These are phyloP conservation scores for Lates calcarifer DNA, from an alignment of 2,113 vertebrate species.

Conservation along the genomic window DNA sequence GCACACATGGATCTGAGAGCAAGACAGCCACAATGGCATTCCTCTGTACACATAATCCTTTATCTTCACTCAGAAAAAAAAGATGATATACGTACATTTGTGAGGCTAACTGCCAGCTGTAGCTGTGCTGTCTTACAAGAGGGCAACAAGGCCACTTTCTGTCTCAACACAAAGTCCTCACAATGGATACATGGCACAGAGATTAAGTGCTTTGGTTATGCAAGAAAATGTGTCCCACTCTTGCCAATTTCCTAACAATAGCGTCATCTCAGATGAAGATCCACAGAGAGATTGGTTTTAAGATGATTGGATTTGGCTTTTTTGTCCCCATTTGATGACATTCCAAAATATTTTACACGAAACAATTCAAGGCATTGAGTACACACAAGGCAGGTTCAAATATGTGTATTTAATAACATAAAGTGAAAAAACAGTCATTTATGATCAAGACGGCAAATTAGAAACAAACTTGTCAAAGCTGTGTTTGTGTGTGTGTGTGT, in stretches of 20 bases:
- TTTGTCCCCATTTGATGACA: not conserved
- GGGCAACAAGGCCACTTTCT: conserved; percentile 35
- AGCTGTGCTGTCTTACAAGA: conserved; percentile 29
- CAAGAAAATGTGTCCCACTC: conserved; percentile 32
- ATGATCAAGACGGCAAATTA: conserved; percentile 46
- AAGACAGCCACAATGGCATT: conserved; percentile 10
- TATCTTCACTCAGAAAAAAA: not conserved
- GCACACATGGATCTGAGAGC: not conserved
- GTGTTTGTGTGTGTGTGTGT: too few species aligned
- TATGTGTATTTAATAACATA: conserved; percentile 71
- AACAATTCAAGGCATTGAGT: conserved; percentile 14
- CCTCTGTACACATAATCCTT: conserved; percentile 39
- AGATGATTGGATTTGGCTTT: conserved; percentile 44
- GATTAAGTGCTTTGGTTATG: conserved; percentile 58
- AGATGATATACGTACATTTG: not conserved
- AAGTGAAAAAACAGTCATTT: conserved; percentile 55
- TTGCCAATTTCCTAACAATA: conserved; percentile 55
- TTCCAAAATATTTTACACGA: conserved; percentile 3
- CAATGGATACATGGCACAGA: conserved; percentile 5
- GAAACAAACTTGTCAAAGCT: conserved; percentile 37
- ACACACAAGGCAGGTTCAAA: conserved; percentile 49
- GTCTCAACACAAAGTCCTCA: conserved; percentile 30
- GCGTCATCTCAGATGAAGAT: conserved; percentile 40
- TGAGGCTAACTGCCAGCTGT: conserved; percentile 19
- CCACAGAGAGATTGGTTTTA: conserved; percentile 36